phyloP scores from a whole-genome alignment of 2,888 invertebrate genomes.

The Cactoblastis cactorum region DNA sequence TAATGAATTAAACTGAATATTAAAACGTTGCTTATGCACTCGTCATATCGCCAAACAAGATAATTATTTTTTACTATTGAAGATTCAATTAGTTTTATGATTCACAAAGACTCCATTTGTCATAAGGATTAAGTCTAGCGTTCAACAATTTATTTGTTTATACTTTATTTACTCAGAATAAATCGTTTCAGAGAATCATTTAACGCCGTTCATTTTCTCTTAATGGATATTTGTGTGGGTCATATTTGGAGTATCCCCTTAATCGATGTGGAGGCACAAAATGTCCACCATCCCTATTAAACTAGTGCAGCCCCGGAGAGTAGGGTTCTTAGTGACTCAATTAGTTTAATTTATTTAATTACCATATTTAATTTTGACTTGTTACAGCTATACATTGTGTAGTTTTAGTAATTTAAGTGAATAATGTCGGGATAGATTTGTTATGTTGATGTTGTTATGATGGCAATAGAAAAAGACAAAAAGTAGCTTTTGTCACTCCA shows the following conservation, averaged over 20 bases:
- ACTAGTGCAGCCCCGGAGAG: neutral
- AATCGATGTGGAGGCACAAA: neutral
- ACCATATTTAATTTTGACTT: slow-evolving; percentile 10
- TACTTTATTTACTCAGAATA: neutral
- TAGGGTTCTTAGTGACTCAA: neutral
- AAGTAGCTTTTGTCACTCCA: no score
- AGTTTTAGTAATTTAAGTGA: neutral
- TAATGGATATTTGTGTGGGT: neutral
- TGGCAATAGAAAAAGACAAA: no score
- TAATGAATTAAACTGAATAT: no score
- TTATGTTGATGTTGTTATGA: neutral
- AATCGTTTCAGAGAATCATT: neutral
- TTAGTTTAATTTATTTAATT: slow-evolving; percentile 5
- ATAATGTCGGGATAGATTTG: neutral
- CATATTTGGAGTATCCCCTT: neutral
- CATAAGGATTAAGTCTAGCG: neutral
- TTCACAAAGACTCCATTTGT: no score
- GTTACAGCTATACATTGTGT: neutral
- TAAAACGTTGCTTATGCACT: no score
- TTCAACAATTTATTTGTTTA: neutral
- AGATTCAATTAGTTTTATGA: no score
- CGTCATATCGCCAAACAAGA: no score
- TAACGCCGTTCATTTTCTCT: neutral
- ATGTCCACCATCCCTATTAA: slow-evolving; percentile 4
- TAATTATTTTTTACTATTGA: no score